phyloP scores from a whole-genome alignment of 2,797 vertebrate species.

The Aldrovandia affinis region DNA sequence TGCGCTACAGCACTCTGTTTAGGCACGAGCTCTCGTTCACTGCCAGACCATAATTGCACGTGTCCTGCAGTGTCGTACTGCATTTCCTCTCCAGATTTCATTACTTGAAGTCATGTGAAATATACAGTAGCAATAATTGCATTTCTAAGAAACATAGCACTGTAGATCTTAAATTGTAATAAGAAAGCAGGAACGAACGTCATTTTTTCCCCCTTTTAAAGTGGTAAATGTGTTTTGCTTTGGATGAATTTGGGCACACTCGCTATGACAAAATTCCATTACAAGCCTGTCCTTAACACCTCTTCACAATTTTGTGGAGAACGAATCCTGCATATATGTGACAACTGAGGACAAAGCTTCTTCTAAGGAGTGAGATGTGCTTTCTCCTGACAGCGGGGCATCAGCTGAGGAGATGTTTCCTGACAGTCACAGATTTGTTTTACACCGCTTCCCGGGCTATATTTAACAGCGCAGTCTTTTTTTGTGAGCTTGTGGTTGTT shows the following conservation, averaged over 20 bases:
- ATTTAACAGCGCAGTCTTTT: neutral
- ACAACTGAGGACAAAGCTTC: neutral
- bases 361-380: neutral
- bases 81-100: neutral
- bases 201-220: neutral
- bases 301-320: neutral
- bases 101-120: neutral
- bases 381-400: neutral
- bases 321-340: neutral
- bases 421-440: neutral
- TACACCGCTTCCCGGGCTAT: neutral
- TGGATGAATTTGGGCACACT: neutral
- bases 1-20: slow-evolving; percentile 17
- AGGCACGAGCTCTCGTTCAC: neutral
- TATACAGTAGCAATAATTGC: neutral
- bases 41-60: neutral
- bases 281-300: neutral
- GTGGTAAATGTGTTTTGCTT: neutral
- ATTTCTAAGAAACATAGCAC: neutral
- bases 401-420: neutral
- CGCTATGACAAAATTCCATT: neutral
- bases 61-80: neutral
- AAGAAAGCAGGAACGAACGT: neutral
- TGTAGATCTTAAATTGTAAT: neutral
- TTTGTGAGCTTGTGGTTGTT: neutral